Conservation (phyloP, 2,113 vertebrate species). For the Eulacestoma nigropectus region DNA sequence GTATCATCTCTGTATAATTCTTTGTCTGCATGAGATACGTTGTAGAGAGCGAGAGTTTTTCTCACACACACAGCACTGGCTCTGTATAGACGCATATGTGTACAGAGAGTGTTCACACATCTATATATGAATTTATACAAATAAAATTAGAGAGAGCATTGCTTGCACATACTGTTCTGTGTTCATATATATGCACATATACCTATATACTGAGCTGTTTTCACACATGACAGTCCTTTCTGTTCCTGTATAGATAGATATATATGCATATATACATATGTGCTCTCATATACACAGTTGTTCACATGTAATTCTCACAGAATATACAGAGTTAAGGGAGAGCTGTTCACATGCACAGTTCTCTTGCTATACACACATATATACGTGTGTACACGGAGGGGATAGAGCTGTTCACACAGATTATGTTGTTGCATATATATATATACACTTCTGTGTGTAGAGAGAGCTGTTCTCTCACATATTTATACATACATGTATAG, state of each 20-base stretch:
- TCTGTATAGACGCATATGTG: background rate
- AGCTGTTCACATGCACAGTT: background rate
- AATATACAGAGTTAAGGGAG: background rate
- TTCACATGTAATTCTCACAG: background rate
- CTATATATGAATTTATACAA: background rate
- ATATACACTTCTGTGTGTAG: background rate
- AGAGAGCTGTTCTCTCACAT: background rate
- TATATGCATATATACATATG: no score
- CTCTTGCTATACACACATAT: no score
- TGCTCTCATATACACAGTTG: background rate
- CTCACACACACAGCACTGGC: background rate
- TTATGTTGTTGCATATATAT: background rate
- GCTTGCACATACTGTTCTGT: background rate
- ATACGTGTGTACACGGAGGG: background rate
- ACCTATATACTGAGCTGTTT: background rate
- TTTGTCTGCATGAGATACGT: background rate
- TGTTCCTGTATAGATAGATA: background rate
- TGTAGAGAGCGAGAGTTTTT: background rate
- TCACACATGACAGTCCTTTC: background rate
- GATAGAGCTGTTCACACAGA: background rate
- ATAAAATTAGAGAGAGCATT: background rate
- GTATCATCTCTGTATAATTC: background rate
- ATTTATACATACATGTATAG: background rate
- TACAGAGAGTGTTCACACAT: background rate
- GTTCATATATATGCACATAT: background rate